Base-by-base conservation (phyloP, 2,797 vertebrate genomes). In the Sebastes vulpes region DNA sequence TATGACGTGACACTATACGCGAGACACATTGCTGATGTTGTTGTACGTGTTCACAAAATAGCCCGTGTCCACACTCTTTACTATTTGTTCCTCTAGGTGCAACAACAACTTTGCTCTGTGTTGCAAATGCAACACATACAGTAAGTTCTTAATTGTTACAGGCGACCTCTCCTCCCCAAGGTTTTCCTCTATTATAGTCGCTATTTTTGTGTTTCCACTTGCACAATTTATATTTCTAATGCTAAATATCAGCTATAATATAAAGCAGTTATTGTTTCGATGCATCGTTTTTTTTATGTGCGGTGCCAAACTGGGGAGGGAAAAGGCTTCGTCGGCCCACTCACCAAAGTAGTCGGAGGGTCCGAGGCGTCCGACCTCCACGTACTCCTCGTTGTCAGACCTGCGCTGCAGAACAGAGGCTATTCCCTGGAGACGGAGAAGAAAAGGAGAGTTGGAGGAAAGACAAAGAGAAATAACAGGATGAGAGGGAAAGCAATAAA, bases 321-420 rank as follows among this genome's bases (percentile, higher is more conserved):
- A 60, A 56, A 74, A 70, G 26, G 46, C 23, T 50, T 26, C 3
- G 21, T 32, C 0, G 6, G 50, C 50, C 35, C 1, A 89, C 98
- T 97, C 93, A 99, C 98, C 98, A 59, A 99, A 99, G 93, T 99
- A 99, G 95, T 99, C 98, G 0, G 98, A 99, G 5, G 98, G 98
- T 65, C 98, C 98, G 0, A 99, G 97, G 32, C 98, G 97, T 38
- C 98, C 98, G 2, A 99, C 98, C 79, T 99, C 98, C 0, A 99
- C 95, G 0, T 99, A 99, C 85, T 99, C 98, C 91, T 99, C 98
- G 0, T 97, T 97, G 83, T 98, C 97, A 7, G 98, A 98, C 65
- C 98, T 92, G 88, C 98, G 98, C 95, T 99, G 98, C 74, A 99
- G 97, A 67, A 99, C 98, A 0, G 98, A 99, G 50, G 98, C 98